These are phyloP conservation scores for Ammodytes dubius DNA, from an alignment of 2,113 vertebrate genomes.

Conservation along the genomic window DNA sequence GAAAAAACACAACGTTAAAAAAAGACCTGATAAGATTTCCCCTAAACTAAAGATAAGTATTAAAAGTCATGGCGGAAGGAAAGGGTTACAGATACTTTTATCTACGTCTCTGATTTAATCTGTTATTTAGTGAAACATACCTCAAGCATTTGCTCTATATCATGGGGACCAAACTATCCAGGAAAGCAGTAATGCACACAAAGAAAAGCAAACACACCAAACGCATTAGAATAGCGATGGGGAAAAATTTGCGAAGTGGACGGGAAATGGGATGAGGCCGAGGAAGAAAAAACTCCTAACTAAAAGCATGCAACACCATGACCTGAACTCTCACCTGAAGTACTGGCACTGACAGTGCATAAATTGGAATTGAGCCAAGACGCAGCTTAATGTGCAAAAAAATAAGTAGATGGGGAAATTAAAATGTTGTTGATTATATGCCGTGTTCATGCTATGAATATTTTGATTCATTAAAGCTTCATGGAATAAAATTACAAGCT, in stretches of 20 bases:
- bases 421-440: conserved; percentile 29
- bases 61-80: conserved; percentile 13
- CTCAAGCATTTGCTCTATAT: conserved; percentile 87
- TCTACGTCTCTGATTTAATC: conserved; percentile 15
- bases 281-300: conserved; percentile 55
- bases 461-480: conserved; percentile 5
- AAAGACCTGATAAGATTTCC: neutral
- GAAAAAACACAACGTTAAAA: conserved; percentile 8
- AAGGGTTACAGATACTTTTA: neutral
- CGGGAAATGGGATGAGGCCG: conserved; percentile 32
- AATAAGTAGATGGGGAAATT: conserved; percentile 77
- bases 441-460: conserved; percentile 43
- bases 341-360: conserved; percentile 90
- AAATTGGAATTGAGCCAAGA: conserved; percentile 88
- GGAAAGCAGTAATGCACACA: conserved; percentile 78
- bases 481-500: conserved; percentile 15
- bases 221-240: conserved; percentile 64
- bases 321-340: conserved; percentile 89
- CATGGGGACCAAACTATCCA: conserved; percentile 86
- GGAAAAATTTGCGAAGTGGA: conserved; percentile 18
- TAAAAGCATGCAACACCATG: conserved; percentile 54
- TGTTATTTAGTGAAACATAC: conserved; percentile 79
- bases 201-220: conserved; percentile 81
- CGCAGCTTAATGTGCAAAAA: conserved; percentile 86
- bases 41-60: conserved; percentile 25